Evolutionary conservation across 2,888 invertebrate species (phyloP).

Genomic region (Torymus tubicola): DNA sequence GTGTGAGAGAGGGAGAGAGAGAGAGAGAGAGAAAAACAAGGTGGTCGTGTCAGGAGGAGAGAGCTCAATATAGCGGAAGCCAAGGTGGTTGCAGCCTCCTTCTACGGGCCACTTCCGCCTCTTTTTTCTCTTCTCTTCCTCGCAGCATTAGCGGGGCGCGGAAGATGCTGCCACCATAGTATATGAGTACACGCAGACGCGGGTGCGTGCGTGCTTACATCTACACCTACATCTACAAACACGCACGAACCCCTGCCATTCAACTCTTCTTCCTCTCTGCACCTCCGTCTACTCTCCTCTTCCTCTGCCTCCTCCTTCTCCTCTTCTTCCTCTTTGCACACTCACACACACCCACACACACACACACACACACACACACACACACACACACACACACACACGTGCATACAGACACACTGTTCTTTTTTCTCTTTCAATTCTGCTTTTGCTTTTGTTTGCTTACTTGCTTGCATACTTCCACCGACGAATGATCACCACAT

Average conservation of each 20-base stretch:
- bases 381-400: neutral
- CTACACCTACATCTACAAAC: neutral
- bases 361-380: neutral
- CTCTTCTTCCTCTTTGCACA: neutral
- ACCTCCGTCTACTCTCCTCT: neutral
- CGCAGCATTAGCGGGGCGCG: neutral
- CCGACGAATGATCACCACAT: neutral
- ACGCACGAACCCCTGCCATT: constrained; percentile 1
- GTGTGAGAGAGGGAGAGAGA: constrained; percentile 34
- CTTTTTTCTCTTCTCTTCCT: constrained; percentile 50
- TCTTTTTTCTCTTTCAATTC: neutral
- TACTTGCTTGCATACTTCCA: constrained; percentile 4
- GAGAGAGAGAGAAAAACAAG: constrained; percentile 52
- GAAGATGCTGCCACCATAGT: constrained; percentile 46
- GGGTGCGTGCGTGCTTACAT: neutral
- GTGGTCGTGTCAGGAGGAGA: constrained; percentile 61
- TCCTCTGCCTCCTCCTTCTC: neutral
- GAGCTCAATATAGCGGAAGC: constrained; percentile 74
- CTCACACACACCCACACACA: neutral
- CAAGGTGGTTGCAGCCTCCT: constrained; percentile 75
- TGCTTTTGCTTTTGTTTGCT: neutral
- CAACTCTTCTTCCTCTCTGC: constrained; percentile 31
- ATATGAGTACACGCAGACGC: no score
- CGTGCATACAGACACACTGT: no score
- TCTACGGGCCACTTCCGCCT: constrained; percentile 73